These are phyloP conservation scores for Notechis scutatus DNA, from an alignment of 2,113 vertebrate species.

Conservation along the genomic window DNA sequence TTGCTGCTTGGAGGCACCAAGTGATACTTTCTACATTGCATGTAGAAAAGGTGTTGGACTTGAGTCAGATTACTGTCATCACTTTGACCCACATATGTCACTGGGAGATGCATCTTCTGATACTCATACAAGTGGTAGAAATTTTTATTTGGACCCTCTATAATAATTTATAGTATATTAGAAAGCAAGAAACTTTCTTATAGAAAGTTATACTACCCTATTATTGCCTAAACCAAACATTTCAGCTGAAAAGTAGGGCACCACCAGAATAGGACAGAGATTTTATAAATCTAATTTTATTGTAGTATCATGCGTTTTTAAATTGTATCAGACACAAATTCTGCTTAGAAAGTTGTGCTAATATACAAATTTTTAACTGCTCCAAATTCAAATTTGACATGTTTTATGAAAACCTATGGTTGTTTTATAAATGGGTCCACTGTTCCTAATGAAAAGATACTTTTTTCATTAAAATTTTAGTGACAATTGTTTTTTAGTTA, in stretches of 20 bases:
- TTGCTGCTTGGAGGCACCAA: neutral
- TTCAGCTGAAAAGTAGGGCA: neutral
- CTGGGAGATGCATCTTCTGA: neutral
- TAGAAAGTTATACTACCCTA: neutral
- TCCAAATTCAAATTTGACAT: neutral
- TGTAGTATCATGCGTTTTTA: neutral
- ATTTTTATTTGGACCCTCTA: neutral
- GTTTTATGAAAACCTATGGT: neutral
- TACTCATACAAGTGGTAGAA: neutral
- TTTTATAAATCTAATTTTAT: neutral
- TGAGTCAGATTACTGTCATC: neutral
- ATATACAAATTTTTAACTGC: neutral
- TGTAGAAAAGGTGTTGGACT: neutral
- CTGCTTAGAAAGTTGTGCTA: neutral
- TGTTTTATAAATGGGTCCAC: neutral
- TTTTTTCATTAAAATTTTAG: neutral
- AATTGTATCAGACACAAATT: neutral
- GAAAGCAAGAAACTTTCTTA: neutral
- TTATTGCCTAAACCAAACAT: neutral
- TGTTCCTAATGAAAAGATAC: neutral
- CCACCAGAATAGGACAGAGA: neutral
- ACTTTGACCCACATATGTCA: neutral
- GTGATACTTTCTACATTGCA: neutral
- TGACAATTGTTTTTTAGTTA: neutral
- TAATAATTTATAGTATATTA: neutral